Base-by-base conservation (phyloP, 2,797 vertebrate species). In the Odontamblyopus lacepedii region DNA sequence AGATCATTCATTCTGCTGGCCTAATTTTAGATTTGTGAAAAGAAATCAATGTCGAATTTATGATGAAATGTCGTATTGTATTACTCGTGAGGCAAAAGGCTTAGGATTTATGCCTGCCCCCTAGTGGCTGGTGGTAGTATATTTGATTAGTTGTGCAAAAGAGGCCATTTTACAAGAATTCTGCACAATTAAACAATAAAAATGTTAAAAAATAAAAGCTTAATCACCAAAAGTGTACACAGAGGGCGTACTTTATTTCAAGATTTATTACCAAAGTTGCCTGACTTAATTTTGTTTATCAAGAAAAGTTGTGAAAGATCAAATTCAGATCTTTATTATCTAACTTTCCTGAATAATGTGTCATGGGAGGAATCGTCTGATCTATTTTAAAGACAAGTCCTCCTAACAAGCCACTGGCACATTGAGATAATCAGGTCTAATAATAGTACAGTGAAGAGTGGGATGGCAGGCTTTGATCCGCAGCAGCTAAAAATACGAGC, bases 391-490 rank as follows among this genome's bases (percentile, higher is more conserved):
- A 71, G 26, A 44, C 48, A 53, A 73, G 35, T 27, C 29, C 26
- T 15, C 23, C 16, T 59, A 64, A 69, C 0, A 8, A 60, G 18
- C 63, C 72, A 69, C 72, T 59, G 55, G 53, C 16, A 61, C 32
- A 55, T 27, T 35, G 59, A 57, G 69, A 71, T 71, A 62, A 84
- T 74, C 69, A 53, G 4, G 30, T 60, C 75, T 77, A 68, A 79
- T 78, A 82, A 79, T 56, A 78, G 75, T 63, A 59, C 41, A 66
- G 68, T 67, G 69, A 50, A 65, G 62, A 71, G 68, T 13, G 53
- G 27, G 71, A 70, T 66, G 75, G 79, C 74, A 71, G 77, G 4
- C 75, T 87, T 82, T 87, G 76, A 87, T 87, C 68, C 76, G 70
- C 57, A 67, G 61, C 71, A 61, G 81, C 73, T 79, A 77, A 81